Evolutionary conservation across 2,113 vertebrate genomes (phyloP), one percentile per base, ranked within the genome.

Genomic region (Vanacampus margaritifer): DNA sequence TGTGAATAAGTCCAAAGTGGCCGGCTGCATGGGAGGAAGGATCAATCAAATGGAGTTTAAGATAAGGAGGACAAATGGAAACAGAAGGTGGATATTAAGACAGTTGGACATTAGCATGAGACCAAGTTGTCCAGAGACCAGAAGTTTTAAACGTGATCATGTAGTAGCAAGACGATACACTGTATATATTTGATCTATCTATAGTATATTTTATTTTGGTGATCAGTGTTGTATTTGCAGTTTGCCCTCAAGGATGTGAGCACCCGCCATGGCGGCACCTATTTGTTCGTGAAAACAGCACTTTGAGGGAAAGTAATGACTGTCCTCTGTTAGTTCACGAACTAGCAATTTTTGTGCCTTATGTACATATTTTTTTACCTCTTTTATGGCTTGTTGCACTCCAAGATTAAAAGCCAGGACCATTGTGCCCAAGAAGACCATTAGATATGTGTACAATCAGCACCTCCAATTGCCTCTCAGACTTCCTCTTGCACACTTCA

Each of bases 11-110:
- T 32, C 28, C 28, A 74, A 39, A 11, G 28, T 19, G 26, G 26
- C 37, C 36, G 24, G 65, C 37, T 28, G 58, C 23, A 28, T 43
- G 24, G 9, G 70, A 69, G 14, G 24, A 74, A 69, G 8, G 61
- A 64, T 66, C 43, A 28, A 50, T 45, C 37, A 46, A n/a, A 12
- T 21, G 2, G 16, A 23, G 17, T 5, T 62, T 32, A 8, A 36
- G 13, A 58, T 45, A 48, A 32, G 11, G 6, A 59, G 17, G 19
- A 21, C 46, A 9, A n/a, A 65, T 37, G 14, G 13, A 46, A n/a
- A 48, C n/a, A 61, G 54, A 12, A 9, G 39, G 10, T 12, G 39
- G 11, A 41, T 48, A 48, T 21, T 48, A n/a, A 48, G 19, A 21
- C 17, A 6, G 46, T 48, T 21, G 6, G 17, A n/a, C 46, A 48